Percentiles rank a stretch among this genome's conserved stretches.
Conservation (phyloP, 2,888 invertebrate genomes). For the Drosophila histrio region DNA sequence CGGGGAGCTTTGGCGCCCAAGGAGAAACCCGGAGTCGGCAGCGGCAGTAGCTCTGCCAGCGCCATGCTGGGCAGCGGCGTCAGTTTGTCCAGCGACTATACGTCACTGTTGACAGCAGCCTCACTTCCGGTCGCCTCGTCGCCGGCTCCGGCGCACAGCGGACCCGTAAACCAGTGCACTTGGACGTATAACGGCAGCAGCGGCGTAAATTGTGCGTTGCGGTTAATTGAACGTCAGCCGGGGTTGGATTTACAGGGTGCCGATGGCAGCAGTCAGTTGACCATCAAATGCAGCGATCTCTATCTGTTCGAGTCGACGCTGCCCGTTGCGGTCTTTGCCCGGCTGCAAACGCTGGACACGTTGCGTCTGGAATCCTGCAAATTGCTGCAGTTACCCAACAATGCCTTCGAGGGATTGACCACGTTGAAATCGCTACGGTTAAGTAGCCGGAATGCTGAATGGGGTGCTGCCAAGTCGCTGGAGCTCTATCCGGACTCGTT, state of each 20-base stretch:
- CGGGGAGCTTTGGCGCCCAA: slow-evolving; percentile 42
- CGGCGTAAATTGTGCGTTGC: slow-evolving; percentile 88
- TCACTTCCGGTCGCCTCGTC: slow-evolving; percentile 31
- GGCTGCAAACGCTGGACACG: slow-evolving; percentile 89
- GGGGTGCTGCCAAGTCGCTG: slow-evolving; percentile 90
- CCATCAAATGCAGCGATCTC: slow-evolving; percentile 91
- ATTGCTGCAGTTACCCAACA: slow-evolving; percentile 89
- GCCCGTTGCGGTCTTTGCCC: slow-evolving; percentile 89
- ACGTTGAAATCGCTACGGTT: slow-evolving; percentile 89
- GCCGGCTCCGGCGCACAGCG: slow-evolving; percentile 59
- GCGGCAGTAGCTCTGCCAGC: slow-evolving; percentile 49
- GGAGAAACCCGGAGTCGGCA: not conserved
- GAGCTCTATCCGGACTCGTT: slow-evolving; percentile 90
- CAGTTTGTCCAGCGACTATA: slow-evolving; percentile 64
- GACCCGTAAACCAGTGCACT: slow-evolving; percentile 84
- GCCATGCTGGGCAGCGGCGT: slow-evolving; percentile 68
- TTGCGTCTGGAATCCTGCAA: slow-evolving; percentile 92
- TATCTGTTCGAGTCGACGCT: slow-evolving; percentile 92
- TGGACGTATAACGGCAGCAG: slow-evolving; percentile 84
- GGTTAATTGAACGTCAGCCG: slow-evolving; percentile 88
- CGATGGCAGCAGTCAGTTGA: slow-evolving; percentile 90
- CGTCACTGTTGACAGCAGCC: slow-evolving; percentile 54
- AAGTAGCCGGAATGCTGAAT: slow-evolving; percentile 91
- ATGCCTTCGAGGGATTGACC: slow-evolving; percentile 91
- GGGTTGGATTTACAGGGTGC: slow-evolving; percentile 86